Evolutionary conservation across 2,888 invertebrate species (phyloP).

Genomic region (Lydus trimaculatus): DNA sequence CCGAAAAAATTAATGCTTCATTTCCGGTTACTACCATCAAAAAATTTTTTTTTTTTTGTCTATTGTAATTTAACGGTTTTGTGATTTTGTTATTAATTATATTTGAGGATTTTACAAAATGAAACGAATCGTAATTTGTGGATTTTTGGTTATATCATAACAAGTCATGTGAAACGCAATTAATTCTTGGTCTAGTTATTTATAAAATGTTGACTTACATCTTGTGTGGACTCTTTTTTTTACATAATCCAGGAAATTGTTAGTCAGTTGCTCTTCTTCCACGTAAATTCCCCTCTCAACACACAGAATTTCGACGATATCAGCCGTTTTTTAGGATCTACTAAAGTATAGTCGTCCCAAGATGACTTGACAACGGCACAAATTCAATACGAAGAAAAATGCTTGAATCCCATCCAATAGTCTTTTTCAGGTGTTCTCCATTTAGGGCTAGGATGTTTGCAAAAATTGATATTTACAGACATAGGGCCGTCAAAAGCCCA

Average conservation of each 20-base stretch:
- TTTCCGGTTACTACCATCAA: background rate
- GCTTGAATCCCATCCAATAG: too few species aligned
- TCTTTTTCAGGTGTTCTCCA: too few species aligned
- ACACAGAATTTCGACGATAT: too few species aligned
- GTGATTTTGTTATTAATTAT: background rate
- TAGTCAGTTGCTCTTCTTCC: too few species aligned
- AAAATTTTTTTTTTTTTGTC: background rate
- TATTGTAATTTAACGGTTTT: background rate
- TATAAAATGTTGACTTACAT: background rate
- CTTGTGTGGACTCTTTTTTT: background rate
- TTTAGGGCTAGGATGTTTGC: too few species aligned
- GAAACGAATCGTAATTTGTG: background rate
- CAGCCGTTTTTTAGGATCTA: too few species aligned
- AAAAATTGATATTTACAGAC: too few species aligned
- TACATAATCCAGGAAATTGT: background rate
- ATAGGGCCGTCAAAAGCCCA: too few species aligned
- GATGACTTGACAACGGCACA: too few species aligned
- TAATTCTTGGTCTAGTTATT: constrained; percentile 7
- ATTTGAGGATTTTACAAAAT: background rate
- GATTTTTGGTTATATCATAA: constrained; percentile 8
- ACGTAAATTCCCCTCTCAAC: too few species aligned
- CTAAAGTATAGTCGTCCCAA: too few species aligned
- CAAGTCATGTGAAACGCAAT: background rate
- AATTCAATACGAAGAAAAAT: too few species aligned
- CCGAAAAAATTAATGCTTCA: background rate